Base-by-base conservation (phyloP, 2,888 invertebrate species). In the Cyclophora albipunctata region DNA sequence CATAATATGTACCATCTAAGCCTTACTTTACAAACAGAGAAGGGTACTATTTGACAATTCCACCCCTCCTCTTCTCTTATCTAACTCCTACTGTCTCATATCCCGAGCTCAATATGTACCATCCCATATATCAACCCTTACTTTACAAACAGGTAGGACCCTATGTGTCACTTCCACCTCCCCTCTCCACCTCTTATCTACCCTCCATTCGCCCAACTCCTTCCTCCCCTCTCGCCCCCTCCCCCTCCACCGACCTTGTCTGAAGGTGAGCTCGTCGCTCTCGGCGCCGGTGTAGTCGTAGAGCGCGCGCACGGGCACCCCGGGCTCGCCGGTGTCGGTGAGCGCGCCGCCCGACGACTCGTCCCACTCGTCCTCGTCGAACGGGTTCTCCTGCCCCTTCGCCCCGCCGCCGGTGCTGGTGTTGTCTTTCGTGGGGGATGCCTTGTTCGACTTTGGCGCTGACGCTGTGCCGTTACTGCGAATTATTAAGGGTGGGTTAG, bases 221-320 rank as follows among this genome's bases (percentile, higher is more conserved):
- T 20, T 20, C 20, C 20, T 20, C 20, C 20, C 20, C 20, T 20
- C 20, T 20, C 20, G 20, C 20, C 20, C 20, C 20, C 2, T 2
- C 2, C 20, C 20, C 20, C 20, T 20, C 20, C 2, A 6, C 46
- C 20, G 3, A 97, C 98, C 98, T 91, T 96, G 96, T 85, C 97
- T 94, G 85, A 99, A 98, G 84, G 94, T 96, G 49, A 99, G 92
- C 84, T 99, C 99, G 84, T 99, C 99, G 67, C 95, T 96, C 91
- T 99, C 99, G 2, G 98, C 97, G 59, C 98, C 98, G 61, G 95
- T 96, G 75, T 99, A 99, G 86, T 98, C 98, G 81, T 98, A 99
- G 40, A 99, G 90, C 44, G 98, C 99, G 69, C 96, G 93, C 46
- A 98, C 98, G 40, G 97, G 96, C 69, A 98, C 94, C 45, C 98